A percentile compares a stretch with the other conserved stretches of the same genome.
These are phyloP conservation scores for Aricia artaxerxes DNA, from an alignment of 2,888 invertebrate genomes.

Conservation along the genomic window DNA sequence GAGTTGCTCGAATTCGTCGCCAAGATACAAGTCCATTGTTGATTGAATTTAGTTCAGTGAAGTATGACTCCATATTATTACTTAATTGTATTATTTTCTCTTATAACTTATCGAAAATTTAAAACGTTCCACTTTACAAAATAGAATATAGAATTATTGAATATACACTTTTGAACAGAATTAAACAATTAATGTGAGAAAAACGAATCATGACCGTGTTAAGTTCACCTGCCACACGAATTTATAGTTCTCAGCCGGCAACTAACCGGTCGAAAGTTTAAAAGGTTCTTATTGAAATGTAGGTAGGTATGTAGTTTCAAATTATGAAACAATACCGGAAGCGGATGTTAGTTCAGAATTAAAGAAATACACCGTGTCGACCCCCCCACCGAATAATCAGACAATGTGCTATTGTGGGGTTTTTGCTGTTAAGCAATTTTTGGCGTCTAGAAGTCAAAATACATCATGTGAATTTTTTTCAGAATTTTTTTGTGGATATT, in stretches of 20 bases:
- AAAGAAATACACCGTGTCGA: not conserved
- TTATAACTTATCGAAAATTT: no score
- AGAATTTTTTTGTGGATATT: no score
- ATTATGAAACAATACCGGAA: not conserved
- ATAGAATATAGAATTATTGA: not conserved
- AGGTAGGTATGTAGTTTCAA: not conserved
- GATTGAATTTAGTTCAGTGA: not conserved
- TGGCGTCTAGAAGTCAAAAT: no score
- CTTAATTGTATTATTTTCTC: no score
- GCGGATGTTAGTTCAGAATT: not conserved
- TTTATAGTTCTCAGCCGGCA: not conserved
- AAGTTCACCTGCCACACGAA: not conserved
- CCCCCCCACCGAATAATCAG: no score
- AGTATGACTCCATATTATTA: not conserved
- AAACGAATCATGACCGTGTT: not conserved
- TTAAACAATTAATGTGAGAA: not conserved
- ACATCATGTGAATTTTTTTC: no score
- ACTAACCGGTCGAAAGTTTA: not conserved
- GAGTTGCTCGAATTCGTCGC: slow-evolving; percentile 7
- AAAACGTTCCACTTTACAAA: not conserved
- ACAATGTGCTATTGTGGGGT: no score
- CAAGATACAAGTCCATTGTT: not conserved
- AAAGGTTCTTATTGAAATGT: not conserved
- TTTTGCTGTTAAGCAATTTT: no score
- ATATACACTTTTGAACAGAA: not conserved